A percentile compares a stretch with the other conserved stretches of the same genome.
Evolutionary conservation across 1,140 invertebrate genomes (phyloP).

Genomic region (Drosophila ironensis): DNA sequence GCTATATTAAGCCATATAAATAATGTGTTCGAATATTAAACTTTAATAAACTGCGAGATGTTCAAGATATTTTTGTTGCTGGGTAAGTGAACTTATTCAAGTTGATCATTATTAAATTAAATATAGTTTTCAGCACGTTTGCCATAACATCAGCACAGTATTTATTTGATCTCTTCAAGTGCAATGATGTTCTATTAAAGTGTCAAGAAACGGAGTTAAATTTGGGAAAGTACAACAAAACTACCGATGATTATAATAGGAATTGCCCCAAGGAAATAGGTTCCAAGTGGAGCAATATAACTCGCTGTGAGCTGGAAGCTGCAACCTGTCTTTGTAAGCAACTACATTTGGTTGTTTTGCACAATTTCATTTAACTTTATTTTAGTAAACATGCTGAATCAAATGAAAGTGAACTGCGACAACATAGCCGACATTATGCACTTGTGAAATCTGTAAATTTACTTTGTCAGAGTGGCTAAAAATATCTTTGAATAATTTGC

Average conservation of each 20-base stretch:
- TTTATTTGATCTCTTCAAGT: constrained; percentile 19
- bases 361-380: not conserved
- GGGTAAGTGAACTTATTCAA: constrained; percentile 1
- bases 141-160: not conserved
- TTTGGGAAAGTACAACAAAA: constrained; percentile 11
- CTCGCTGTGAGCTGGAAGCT: constrained; percentile 21
- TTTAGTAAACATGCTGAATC: constrained; percentile 18
- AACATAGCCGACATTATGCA: constrained; percentile 16
- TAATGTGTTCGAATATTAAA: not conserved
- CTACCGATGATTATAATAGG: not conserved
- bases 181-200: constrained; percentile 23
- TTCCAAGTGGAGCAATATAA: constrained; percentile 20
- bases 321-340: constrained; percentile 12
- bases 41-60: not conserved
- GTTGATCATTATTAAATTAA: too few species aligned
- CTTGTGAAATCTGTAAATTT: not conserved
- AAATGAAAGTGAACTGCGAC: constrained; percentile 4
- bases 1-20: not conserved
- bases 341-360: not conserved
- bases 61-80: constrained; percentile 3
- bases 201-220: constrained; percentile 10
- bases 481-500: not conserved
- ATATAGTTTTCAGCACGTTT: constrained; percentile 2
- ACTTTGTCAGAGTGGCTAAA: not conserved
- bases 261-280: constrained; percentile 18